A percentile compares a stretch with the other conserved stretches of the same genome.
These are phyloP conservation scores for Prolemur simus DNA, from an alignment of 2,113 vertebrate species.

Conservation along the genomic window DNA sequence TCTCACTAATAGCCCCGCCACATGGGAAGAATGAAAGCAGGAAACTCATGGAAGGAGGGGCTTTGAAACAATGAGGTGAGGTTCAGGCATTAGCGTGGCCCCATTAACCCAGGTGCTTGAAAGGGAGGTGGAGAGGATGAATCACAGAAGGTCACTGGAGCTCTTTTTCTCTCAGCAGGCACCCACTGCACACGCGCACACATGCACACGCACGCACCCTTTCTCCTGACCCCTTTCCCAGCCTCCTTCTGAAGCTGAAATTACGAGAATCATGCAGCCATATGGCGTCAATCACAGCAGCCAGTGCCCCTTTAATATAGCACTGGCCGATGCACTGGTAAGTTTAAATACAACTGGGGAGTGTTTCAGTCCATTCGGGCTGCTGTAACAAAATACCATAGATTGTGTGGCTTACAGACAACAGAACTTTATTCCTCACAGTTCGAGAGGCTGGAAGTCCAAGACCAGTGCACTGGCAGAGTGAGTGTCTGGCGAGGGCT, in stretches of 20 bases:
- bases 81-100: neutral
- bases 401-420: neutral
- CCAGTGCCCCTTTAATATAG: neutral
- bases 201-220: neutral
- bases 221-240: neutral
- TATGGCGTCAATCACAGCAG: neutral
- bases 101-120: slow-evolving; percentile 31
- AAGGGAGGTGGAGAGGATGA: neutral
- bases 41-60: neutral
- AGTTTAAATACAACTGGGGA: neutral
- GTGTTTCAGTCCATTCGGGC: neutral
- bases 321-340: neutral
- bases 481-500: neutral
- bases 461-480: neutral
- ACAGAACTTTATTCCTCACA: neutral
- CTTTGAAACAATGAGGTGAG: neutral
- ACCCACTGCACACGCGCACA: neutral
- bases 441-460: neutral
- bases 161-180: neutral
- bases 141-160: neutral
- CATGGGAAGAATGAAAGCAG: neutral
- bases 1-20: neutral
- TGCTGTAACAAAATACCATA: neutral
- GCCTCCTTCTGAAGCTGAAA: neutral
- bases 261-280: neutral